Percentiles rank a stretch among this genome's conserved stretches.
These are phyloP conservation scores for Stigmatopora argus DNA, from an alignment of 2,113 vertebrate species.

Conservation along the genomic window DNA sequence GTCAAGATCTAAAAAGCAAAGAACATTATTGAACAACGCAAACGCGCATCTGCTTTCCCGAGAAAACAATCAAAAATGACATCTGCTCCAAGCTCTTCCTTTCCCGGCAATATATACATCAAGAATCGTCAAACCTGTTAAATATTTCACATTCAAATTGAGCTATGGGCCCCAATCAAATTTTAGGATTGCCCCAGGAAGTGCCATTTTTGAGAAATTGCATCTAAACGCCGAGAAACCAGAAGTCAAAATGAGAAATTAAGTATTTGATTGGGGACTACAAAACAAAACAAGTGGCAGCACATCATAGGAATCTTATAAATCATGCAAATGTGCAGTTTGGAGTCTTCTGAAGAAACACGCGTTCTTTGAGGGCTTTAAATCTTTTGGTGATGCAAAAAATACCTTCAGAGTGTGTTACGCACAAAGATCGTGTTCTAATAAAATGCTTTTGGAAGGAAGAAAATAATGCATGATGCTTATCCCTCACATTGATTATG, in stretches of 20 bases:
- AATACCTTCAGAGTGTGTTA: background rate
- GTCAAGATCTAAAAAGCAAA: background rate
- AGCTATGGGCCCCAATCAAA: background rate
- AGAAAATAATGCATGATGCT: background rate
- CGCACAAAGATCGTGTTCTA: background rate
- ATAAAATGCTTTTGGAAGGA: background rate
- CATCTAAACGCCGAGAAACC: slow-evolving; percentile 1
- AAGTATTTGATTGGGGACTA: background rate
- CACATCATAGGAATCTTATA: background rate
- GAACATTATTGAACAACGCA: background rate
- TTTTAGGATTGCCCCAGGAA: background rate
- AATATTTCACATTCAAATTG: background rate
- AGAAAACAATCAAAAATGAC: background rate
- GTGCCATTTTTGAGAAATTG: background rate
- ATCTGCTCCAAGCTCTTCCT: background rate
- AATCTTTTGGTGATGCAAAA: background rate
- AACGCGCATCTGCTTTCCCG: background rate
- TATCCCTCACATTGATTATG: background rate
- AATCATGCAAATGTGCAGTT: background rate
- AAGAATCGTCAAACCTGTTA: background rate
- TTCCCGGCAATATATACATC: background rate
- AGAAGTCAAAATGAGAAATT: background rate
- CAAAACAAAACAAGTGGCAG: background rate
- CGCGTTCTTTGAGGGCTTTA: background rate
- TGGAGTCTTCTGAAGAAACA: background rate